Evolutionary conservation across 2,797 vertebrate species (phyloP).

Genomic region (Coilia nasus): DNA sequence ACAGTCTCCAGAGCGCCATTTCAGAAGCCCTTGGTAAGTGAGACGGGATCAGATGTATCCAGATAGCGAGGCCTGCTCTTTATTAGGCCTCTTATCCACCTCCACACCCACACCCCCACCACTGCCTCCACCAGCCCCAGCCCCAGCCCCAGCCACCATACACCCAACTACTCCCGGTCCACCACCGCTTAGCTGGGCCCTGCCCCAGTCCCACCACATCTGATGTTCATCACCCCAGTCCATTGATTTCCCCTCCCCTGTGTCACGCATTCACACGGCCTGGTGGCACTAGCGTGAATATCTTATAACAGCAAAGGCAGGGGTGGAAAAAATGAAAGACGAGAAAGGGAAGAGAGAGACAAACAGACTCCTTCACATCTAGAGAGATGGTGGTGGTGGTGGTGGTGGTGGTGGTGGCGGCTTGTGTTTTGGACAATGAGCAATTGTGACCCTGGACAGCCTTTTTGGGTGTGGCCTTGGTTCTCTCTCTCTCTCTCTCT

Average conservation of each 20-base stretch:
- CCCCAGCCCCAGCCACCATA: neutral
- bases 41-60: constrained; percentile 30
- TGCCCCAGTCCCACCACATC: constrained; percentile 31
- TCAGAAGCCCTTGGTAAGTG: constrained; percentile 36
- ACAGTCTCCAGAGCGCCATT: constrained; percentile 22
- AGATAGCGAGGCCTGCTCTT: constrained; percentile 43
- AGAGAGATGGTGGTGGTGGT: neutral
- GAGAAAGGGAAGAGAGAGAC: neutral
- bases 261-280: constrained; percentile 22
- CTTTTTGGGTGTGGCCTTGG: neutral
- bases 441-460: neutral
- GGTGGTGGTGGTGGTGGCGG: no score
- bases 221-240: constrained; percentile 52
- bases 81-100: constrained; percentile 41
- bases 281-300: constrained; percentile 3
- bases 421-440: neutral
- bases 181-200: constrained; percentile 7
- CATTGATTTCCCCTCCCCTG: constrained; percentile 37
- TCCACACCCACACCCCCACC: neutral
- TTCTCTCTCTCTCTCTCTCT: neutral
- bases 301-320: constrained; percentile 14
- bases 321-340: neutral
- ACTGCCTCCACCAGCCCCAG: neutral
- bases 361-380: neutral
- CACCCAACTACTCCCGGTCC: constrained; percentile 37